Conservation (phyloP, 2,113 vertebrate species). For the Carettochelys insculpta region DNA sequence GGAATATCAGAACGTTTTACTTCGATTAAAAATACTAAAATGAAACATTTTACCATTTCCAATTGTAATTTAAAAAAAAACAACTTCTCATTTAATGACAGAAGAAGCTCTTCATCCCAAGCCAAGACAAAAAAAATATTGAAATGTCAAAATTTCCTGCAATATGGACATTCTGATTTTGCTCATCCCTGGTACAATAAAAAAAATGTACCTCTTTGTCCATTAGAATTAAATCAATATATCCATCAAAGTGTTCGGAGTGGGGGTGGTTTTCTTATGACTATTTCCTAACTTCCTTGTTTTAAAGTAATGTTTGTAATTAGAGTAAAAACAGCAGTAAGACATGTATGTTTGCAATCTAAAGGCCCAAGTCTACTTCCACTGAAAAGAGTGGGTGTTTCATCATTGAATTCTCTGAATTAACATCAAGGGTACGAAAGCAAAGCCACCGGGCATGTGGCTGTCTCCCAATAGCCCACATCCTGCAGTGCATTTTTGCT, state of each 20-base stretch:
- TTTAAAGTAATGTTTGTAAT: neutral
- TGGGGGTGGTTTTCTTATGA: neutral
- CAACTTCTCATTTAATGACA: neutral
- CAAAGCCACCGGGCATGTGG: constrained; percentile 30
- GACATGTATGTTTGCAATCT: neutral
- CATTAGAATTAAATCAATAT: constrained; percentile 3
- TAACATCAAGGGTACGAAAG: constrained; percentile 26
- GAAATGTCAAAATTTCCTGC: neutral
- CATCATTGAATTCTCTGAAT: constrained; percentile 24
- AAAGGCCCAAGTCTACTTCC: neutral
- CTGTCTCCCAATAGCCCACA: constrained; percentile 45
- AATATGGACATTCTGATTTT: neutral
- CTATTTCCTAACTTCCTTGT: neutral
- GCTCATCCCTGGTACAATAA: neutral
- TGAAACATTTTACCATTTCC: constrained; percentile 21
- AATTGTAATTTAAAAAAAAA: constrained; percentile 1
- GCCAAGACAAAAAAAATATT: neutral
- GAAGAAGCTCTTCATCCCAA: constrained; percentile 8
- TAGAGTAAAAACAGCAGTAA: neutral
- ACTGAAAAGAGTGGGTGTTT: constrained; percentile 27
- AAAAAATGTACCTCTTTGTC: neutral
- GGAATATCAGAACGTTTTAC: neutral
- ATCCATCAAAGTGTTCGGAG: neutral
- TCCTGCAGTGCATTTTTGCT: constrained; percentile 45
- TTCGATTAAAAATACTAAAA: constrained; percentile 23